A percentile compares a stretch with the other conserved stretches of the same genome.
These are phyloP conservation scores for Ctenomys sociabilis DNA, from an alignment of 2,113 vertebrate genomes.

Conservation along the genomic window DNA sequence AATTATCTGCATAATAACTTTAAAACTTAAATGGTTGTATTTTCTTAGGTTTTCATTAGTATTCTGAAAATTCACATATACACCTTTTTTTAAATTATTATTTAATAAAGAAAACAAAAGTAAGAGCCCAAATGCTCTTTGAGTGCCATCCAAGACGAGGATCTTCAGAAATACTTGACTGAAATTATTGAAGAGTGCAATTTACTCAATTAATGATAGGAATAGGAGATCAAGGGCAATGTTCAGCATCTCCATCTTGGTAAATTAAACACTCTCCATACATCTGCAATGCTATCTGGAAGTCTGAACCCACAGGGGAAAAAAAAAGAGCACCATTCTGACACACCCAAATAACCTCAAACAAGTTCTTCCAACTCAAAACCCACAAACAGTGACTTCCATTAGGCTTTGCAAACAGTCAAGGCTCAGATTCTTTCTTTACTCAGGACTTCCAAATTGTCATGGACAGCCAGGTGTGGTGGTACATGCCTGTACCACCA, in stretches of 20 bases:
- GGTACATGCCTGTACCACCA: too few species aligned
- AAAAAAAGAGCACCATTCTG: neutral
- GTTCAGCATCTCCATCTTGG: neutral
- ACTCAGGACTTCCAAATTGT: neutral
- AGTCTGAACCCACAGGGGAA: neutral
- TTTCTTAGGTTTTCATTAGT: constrained; percentile 30
- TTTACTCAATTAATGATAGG: neutral
- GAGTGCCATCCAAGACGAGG: neutral
- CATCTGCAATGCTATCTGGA: neutral
- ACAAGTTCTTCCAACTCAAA: neutral
- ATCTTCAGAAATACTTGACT: neutral
- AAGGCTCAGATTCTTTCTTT: neutral
- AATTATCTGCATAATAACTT: constrained; percentile 14
- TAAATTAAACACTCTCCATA: neutral
- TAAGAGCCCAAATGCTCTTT: neutral
- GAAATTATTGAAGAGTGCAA: neutral
- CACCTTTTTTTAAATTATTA: neutral
- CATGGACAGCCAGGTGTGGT: neutral
- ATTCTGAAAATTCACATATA: neutral
- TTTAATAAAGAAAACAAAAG: neutral
- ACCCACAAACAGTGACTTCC: neutral
- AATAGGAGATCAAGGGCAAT: neutral
- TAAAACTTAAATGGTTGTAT: constrained; percentile 11
- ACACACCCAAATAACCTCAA: neutral
- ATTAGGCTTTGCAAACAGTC: neutral